phyloP scores from a whole-genome alignment of 2,888 invertebrate genomes.

The Acleris cristana region DNA sequence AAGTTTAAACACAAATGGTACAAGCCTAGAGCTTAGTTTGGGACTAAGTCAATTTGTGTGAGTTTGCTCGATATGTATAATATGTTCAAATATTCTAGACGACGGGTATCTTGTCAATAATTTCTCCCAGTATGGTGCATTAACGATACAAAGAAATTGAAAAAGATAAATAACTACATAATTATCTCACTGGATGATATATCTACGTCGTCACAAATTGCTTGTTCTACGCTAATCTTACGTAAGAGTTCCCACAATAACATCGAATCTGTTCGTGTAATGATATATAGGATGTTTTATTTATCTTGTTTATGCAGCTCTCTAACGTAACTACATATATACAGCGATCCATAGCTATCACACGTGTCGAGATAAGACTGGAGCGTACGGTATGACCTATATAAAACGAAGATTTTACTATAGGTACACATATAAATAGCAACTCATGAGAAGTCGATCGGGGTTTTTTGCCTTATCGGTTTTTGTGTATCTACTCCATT shows the following conservation, averaged over 20 bases:
- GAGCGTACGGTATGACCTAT: slow-evolving; percentile 2
- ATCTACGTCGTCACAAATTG: background rate
- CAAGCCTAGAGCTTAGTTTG: no score
- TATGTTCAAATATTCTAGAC: no score
- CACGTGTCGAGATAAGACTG: slow-evolving; percentile 26
- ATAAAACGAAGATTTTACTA: slow-evolving; percentile 8
- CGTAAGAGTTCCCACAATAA: slow-evolving; percentile 5
- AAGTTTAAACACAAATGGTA: no score
- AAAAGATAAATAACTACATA: no score
- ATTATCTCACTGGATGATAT: no score
- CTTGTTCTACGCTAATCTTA: background rate
- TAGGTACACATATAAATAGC: slow-evolving; percentile 6
- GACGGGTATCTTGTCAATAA: no score
- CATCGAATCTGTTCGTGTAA: background rate
- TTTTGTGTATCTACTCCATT: background rate
- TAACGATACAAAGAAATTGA: no score
- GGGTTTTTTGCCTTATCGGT: slow-evolving; percentile 3
- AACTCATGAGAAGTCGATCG: slow-evolving; percentile 7
- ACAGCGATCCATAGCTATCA: background rate
- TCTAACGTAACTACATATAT: slow-evolving; percentile 1
- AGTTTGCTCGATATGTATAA: no score
- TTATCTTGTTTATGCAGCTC: slow-evolving; percentile 20
- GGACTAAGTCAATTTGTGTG: no score
- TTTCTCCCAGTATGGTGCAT: no score
- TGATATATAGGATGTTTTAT: background rate